Percentiles rank a stretch among this genome's conserved stretches.
These are phyloP conservation scores for Ceratina calcarata DNA, from an alignment of 1,140 invertebrate species.

Conservation along the genomic window DNA sequence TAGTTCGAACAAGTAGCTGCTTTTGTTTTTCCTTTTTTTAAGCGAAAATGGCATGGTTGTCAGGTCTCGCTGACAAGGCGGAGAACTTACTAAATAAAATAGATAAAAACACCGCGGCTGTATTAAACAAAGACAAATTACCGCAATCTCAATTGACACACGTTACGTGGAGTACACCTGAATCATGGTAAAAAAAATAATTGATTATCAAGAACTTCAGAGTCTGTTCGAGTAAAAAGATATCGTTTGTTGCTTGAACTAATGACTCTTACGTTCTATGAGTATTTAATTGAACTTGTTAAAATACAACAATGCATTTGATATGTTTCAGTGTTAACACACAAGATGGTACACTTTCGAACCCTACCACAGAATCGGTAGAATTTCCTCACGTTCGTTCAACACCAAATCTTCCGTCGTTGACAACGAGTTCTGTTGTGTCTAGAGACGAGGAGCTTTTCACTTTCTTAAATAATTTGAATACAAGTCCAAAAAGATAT, in stretches of 20 bases:
- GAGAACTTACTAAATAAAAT: conserved; percentile 92
- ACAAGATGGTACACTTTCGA: conserved; percentile 14
- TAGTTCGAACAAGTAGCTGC: conserved; percentile 18
- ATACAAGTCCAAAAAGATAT: conserved; percentile 53
- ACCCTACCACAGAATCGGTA: conserved; percentile 21
- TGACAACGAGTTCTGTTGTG: conserved; percentile 40
- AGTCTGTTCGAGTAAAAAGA: neutral
- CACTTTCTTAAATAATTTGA: conserved; percentile 63
- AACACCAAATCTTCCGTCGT: conserved; percentile 38
- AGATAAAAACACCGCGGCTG: conserved; percentile 91
- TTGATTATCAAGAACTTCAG: neutral
- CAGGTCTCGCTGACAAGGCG: conserved; percentile 90
- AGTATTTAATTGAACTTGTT: neutral
- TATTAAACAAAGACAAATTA: conserved; percentile 81
- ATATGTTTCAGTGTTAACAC: conserved; percentile 26
- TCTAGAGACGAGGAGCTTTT: conserved; percentile 58
- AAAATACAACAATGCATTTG: neutral
- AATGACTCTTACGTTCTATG: neutral
- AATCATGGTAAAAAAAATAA: conserved; percentile 59
- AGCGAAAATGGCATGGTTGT: conserved; percentile 89
- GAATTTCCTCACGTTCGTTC: conserved; percentile 36
- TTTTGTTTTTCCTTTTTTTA: conserved; percentile 8
- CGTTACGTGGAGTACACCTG: conserved; percentile 70
- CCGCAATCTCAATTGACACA: conserved; percentile 64
- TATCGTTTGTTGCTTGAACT: neutral